These are phyloP conservation scores for Gadopsis bispinosus DNA, from an alignment of 2,797 vertebrate genomes.

Conservation along the genomic window DNA sequence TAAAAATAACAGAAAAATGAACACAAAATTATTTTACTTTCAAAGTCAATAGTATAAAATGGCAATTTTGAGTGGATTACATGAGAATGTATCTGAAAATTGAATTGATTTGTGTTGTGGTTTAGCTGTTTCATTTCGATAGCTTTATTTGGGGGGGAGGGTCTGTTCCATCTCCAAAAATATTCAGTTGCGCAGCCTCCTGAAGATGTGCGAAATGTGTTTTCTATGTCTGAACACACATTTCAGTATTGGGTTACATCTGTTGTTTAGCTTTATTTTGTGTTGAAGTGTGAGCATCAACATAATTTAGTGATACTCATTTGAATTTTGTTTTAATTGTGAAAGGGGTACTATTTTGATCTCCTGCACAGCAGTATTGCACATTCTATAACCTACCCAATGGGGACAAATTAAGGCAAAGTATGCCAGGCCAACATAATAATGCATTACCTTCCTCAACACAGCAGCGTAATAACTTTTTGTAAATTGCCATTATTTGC, in stretches of 20 bases:
- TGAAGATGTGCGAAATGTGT: conserved; percentile 5
- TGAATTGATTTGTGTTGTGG: neutral
- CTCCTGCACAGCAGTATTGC: conserved; percentile 16
- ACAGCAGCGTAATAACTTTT: neutral
- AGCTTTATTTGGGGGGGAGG: neutral
- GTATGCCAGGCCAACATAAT: neutral
- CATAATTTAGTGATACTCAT: neutral
- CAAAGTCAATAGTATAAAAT: neutral
- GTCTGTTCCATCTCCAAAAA: neutral
- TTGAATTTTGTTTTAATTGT: conserved; percentile 7
- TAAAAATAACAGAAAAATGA: conserved; percentile 7
- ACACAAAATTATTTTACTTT: neutral
- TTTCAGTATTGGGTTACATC: neutral
- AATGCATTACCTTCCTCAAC: neutral
- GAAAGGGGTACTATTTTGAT: neutral
- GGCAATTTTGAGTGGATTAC: neutral
- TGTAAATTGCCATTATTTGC: neutral
- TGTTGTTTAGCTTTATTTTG: neutral
- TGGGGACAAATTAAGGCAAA: neutral
- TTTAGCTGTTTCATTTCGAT: neutral
- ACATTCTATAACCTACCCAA: neutral
- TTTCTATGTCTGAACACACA: neutral
- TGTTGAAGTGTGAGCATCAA: conserved; percentile 9
- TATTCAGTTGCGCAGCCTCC: neutral
- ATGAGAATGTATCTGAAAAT: neutral